Evolutionary conservation across 1,140 invertebrate genomes (phyloP), one percentile per base, ranked within the genome.

Genomic region (Trichoplusia ni): DNA sequence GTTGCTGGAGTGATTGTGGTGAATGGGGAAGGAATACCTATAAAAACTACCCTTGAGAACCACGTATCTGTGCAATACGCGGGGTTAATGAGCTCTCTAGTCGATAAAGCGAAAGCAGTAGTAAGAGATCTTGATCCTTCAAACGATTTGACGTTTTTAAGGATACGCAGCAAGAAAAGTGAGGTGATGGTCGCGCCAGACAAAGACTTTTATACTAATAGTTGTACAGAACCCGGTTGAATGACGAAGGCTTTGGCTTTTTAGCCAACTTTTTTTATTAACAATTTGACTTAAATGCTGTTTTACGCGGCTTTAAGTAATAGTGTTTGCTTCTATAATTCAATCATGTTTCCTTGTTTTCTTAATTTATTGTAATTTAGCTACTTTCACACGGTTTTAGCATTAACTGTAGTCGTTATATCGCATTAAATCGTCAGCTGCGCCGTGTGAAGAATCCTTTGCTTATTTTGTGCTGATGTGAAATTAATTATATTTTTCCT

Each of bases 141-240:
- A 2, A 96, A 97, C 84, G 96, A 97, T 73, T 91, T 97, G 25
- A 94, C 93, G 2, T 96, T 96, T 71, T 82, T 99, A 11, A 93
- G 98, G 31, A 94, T 99, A 42, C 91, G 97, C 67, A 97, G 97
- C 40, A 97, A 96, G 77, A 98, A 96, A 77, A 95, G 97, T 86
- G 98, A 99, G 92, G 95, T 98, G 38, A 95, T 98, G 93, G 94
- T 98, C 4, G 96, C 96, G 6, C 97, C 97, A 11, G 93, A 94
- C 69, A 94, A 93, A 81, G 93, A 95, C 64, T 95, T 94, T 94
- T 77, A 92, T 95, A 64, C 79, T 95, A 16, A 94, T 95, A 66
- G 94, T 95, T 0, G 91, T 95, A 29, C 94, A 95, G 81, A 93
- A 92, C 73, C 93, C 94, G 4, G 91, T 81, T 59, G 83, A 89